phyloP scores from a whole-genome alignment of 2,888 invertebrate genomes.

The Oxycera nigricornis region DNA sequence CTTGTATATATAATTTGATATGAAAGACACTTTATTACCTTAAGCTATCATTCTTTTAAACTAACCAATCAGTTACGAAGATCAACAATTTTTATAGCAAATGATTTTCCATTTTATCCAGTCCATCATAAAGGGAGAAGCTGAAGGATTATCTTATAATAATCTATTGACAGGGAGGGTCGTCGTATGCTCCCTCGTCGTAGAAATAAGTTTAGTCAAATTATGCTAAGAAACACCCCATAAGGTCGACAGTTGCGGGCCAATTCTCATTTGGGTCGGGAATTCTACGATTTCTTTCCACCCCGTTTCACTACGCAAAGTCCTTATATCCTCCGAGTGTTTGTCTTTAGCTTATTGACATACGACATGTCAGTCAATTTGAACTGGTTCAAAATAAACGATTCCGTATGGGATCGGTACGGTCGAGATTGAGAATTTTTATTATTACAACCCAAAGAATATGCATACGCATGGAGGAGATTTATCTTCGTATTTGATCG shows the following conservation, averaged over 20 bases:
- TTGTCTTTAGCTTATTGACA: conserved; percentile 38
- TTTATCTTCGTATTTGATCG: conserved; percentile 27
- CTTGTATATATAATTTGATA: too few species aligned
- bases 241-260: background rate
- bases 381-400: conserved; percentile 33
- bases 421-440: background rate
- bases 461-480: background rate
- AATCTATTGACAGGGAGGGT: conserved; percentile 24
- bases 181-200: background rate
- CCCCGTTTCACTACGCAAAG: background rate
- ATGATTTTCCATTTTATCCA: background rate
- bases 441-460: background rate
- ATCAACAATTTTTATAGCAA: conserved; percentile 18
- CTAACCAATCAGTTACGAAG: conserved; percentile 12
- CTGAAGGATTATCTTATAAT: conserved; percentile 28
- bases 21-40: too few species aligned
- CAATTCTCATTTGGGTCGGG: background rate
- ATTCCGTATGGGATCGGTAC: background rate
- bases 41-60: too few species aligned
- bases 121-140: conserved; percentile 9
- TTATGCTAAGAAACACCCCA: conserved; percentile 21
- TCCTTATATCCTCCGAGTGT: conserved; percentile 2
- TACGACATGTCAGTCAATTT: conserved; percentile 33
- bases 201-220: conserved; percentile 22
- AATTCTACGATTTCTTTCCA: background rate